Conservation (phyloP, 2,888 invertebrate species). For the Auanema sp. region DNA sequence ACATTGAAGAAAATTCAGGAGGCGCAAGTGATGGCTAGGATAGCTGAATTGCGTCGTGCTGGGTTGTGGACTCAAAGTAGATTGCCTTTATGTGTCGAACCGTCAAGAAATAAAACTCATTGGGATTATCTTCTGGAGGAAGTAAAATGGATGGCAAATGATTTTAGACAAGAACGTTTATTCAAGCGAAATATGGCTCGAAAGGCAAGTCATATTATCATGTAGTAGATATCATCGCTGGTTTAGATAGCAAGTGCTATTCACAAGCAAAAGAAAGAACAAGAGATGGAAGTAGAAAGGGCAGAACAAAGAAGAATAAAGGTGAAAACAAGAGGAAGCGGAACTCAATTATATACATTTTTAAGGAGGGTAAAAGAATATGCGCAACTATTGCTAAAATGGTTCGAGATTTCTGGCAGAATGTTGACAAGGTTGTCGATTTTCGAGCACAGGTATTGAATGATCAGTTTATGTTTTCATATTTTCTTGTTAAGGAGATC, state of each 20-base stretch:
- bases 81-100: conserved; percentile 75
- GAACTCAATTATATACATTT: background rate
- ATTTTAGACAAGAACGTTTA: conserved; percentile 94
- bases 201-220: conserved; percentile 23
- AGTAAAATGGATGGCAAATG: conserved; percentile 93
- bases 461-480: conserved; percentile 13
- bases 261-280: conserved; percentile 69
- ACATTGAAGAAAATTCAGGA: conserved; percentile 70
- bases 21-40: conserved; percentile 88
- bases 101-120: conserved; percentile 85
- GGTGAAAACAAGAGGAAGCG: conserved; percentile 75
- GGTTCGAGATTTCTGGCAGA: conserved; percentile 89
- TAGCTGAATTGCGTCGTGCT: conserved; percentile 86
- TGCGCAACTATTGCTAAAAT: conserved; percentile 89
- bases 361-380: conserved; percentile 70
- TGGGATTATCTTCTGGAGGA: conserved; percentile 98
- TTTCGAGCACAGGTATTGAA: conserved; percentile 39
- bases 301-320: conserved; percentile 86
- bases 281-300: conserved; percentile 82
- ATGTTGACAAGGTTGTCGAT: conserved; percentile 82
- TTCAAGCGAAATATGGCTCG: conserved; percentile 78
- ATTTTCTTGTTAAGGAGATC: conserved; percentile 70
- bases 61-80: conserved; percentile 83
- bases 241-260: conserved; percentile 27
- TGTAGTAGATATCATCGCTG: background rate